These are phyloP conservation scores for Barypeithes pellucidus DNA, from an alignment of 2,888 invertebrate genomes.

Conservation along the genomic window DNA sequence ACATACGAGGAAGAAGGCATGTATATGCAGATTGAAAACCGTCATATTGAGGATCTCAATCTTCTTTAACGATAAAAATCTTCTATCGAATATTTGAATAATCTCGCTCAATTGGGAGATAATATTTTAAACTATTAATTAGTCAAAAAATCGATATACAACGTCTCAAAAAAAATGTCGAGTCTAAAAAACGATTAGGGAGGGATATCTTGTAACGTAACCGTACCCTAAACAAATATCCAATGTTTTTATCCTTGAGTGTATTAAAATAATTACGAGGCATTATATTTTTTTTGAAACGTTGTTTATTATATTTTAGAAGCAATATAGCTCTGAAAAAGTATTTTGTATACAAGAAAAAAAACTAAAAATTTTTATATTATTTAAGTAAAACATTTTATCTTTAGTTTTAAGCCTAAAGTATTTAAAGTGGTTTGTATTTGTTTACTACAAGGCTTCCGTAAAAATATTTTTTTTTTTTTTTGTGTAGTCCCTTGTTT, in stretches of 20 bases:
- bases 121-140: neutral
- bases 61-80: slow-evolving; percentile 3
- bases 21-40: slow-evolving; percentile 83
- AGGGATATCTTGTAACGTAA: too few relatives aligned
- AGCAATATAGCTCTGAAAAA: neutral
- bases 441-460: neutral
- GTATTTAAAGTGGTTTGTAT: neutral
- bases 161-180: neutral
- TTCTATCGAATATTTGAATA: neutral
- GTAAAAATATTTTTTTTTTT: neutral
- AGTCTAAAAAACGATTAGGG: too few relatives aligned
- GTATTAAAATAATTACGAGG: too few relatives aligned
- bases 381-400: neutral
- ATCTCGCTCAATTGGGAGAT: neutral
- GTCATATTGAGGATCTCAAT: slow-evolving; percentile 29
- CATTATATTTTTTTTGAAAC: neutral
- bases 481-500: neutral
- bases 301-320: neutral
- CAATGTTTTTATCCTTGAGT: too few relatives aligned
- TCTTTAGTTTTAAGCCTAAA: neutral
- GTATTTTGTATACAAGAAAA: neutral
- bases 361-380: neutral
- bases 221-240: too few relatives aligned
- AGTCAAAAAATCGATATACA: slow-evolving; percentile 3
- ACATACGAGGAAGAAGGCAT: slow-evolving; percentile 93